Base-by-base conservation (phyloP, 2,113 vertebrate genomes). In the Dinomys branickii region DNA sequence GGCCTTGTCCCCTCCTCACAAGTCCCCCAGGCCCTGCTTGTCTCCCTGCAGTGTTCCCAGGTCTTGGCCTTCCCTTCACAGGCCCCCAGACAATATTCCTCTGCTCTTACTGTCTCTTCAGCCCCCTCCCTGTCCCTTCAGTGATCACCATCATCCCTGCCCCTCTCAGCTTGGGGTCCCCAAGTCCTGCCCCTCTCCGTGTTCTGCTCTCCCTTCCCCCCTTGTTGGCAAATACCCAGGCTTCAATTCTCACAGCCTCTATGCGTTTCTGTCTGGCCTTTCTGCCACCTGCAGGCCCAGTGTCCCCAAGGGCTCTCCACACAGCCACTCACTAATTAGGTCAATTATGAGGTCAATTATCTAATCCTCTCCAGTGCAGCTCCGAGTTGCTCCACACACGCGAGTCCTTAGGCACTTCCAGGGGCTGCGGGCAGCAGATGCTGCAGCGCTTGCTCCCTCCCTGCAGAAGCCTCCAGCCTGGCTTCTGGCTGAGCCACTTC, bases 301-400 rank as follows among this genome's bases (percentile, higher is more conserved):
- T 30, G 2, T 97, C 89, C 95, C 97, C 96, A 98, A 97, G 97
- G 96, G 93, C 91, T 94, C 95, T 96, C 95, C 89, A 96, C 89
- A 95, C 61, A 97, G 89, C 73, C 95, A 97, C 91, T 97, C 83
- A 89, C 96, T 98, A 97, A 98, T 98, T 97, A 97, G 97, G 97
- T 97, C 97, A 98, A 97, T 98, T 97, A 97, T 97, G 93, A 97
- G 94, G 95, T 98, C 97, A 96, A 97, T 98, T 96, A 98, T 97
- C 95, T 94, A 98, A 97, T 91, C 97, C 96, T 97, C 86, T 97
- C 91, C 96, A 97, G 85, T 87, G 56, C 47, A 81, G 61, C 58
- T 96, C 80, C 58, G 56, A 75, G 83, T 97, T 94, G 80, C 96
- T 97, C 80, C 12, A 96, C 69, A 95, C 44, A 85, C 54, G 67